phyloP scores from a whole-genome alignment of 2,113 vertebrate genomes.

The Apistogramma diplotaenia region DNA sequence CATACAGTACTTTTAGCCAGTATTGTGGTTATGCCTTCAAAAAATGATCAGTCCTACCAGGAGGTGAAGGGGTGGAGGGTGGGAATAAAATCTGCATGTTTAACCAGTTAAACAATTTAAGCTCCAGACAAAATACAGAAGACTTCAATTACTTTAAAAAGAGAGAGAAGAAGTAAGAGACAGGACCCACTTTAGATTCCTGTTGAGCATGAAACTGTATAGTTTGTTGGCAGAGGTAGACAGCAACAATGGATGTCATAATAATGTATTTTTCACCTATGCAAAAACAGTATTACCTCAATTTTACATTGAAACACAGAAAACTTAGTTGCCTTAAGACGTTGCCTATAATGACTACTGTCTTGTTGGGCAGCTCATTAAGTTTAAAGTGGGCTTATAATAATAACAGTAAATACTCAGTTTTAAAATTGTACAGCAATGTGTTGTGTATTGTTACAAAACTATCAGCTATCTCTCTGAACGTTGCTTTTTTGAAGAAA shows the following conservation, averaged over 20 bases:
- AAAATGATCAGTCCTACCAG: conserved; percentile 71
- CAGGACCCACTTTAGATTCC: conserved; percentile 14
- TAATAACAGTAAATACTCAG: conserved; percentile 59
- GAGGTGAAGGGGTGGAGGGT: not conserved
- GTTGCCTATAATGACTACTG: conserved; percentile 47
- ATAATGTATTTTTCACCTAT: conserved; percentile 60
- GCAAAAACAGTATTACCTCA: conserved; percentile 51
- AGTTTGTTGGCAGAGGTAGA: conserved; percentile 74
- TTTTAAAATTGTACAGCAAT: conserved; percentile 65
- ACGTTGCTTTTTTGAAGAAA: conserved; percentile 42
- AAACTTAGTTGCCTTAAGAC: conserved; percentile 42
- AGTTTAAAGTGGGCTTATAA: conserved; percentile 50
- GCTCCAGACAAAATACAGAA: conserved; percentile 52
- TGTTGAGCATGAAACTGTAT: conserved; percentile 26
- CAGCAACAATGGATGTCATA: conserved; percentile 65
- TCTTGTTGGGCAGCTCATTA: conserved; percentile 37
- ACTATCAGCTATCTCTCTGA: conserved; percentile 62
- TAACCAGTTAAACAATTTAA: conserved; percentile 36
- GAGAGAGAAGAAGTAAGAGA: not conserved
- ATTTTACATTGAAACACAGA: conserved; percentile 58
- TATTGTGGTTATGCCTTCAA: conserved; percentile 80
- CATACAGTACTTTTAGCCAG: conserved; percentile 77
- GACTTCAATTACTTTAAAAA: conserved; percentile 36
- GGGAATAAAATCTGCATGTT: conserved; percentile 23
- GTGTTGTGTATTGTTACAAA: conserved; percentile 68